Evolutionary conservation across 92 coral and sea anemone genomes (phyloP).

Genomic region (Plumapathes pennacea): DNA sequence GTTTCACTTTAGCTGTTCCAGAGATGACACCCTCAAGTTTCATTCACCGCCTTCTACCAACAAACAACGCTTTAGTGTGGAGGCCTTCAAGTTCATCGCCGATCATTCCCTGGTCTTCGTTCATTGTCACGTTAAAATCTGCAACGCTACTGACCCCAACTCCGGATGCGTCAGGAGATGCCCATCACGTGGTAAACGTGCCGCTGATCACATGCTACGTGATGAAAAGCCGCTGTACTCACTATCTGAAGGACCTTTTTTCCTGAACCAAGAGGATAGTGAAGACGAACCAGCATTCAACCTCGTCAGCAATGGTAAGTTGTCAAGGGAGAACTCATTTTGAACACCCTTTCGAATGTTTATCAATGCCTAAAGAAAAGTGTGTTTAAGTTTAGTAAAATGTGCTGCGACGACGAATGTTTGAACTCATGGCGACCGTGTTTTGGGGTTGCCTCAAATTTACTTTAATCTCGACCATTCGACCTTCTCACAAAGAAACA

Average conservation of each 20-base stretch:
- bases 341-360: too few species aligned
- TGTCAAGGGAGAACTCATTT: neutral
- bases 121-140: slow-evolving; percentile 37
- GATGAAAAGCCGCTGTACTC: neutral
- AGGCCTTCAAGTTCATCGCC: slow-evolving; percentile 53
- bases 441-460: too few species aligned
- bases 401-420: too few species aligned
- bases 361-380: too few species aligned
- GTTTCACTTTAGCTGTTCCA: slow-evolving; percentile 13
- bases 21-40: slow-evolving; percentile 11
- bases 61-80: slow-evolving; percentile 38
- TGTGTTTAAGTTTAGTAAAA: too few species aligned
- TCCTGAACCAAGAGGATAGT: neutral
- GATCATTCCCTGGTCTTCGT: slow-evolving; percentile 31
- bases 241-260: slow-evolving; percentile 14
- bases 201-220: neutral
- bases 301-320: slow-evolving; percentile 1
- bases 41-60: slow-evolving; percentile 7
- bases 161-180: slow-evolving; percentile 31
- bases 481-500: too few species aligned
- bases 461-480: too few species aligned
- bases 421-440: too few species aligned
- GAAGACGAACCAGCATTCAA: neutral
- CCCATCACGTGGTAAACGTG: slow-evolving; percentile 32
- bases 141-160: slow-evolving; percentile 18